A percentile compares a stretch with the other conserved stretches of the same genome.
Evolutionary conservation across 2,888 invertebrate species (phyloP).

Genomic region (Apotomis turbidana): DNA sequence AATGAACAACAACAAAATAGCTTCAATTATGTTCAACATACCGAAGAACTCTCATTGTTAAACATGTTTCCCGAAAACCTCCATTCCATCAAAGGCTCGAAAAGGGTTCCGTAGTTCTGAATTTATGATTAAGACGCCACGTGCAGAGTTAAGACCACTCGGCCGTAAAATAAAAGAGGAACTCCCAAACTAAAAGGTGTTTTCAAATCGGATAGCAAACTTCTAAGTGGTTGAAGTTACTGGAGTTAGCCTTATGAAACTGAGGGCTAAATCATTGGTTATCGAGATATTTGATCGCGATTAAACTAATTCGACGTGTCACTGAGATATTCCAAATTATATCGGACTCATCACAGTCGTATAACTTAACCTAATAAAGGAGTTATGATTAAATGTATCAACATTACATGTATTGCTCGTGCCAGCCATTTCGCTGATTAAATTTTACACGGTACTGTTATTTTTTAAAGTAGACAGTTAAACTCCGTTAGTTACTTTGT

Average conservation of each 20-base stretch:
- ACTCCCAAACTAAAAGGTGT: conserved; percentile 28
- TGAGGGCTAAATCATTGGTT: conserved; percentile 25
- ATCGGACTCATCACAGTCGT: no score
- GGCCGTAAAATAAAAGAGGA: conserved; percentile 19
- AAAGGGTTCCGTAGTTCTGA: conserved; percentile 33
- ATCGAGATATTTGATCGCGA: conserved; percentile 25
- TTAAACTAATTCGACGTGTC: background rate
- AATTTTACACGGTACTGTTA: no score
- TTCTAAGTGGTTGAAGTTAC: conserved; percentile 15
- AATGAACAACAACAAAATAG: background rate
- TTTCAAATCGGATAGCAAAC: conserved; percentile 23
- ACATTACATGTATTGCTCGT: no score
- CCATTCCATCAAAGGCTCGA: conserved; percentile 18
- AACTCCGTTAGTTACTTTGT: no score
- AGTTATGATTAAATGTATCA: no score
- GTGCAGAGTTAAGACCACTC: conserved; percentile 3
- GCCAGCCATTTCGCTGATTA: no score
- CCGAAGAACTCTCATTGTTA: conserved; percentile 8
- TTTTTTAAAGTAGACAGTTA: no score
- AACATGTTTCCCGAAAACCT: conserved; percentile 13
- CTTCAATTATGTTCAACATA: background rate
- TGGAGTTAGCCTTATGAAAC: conserved; percentile 21
- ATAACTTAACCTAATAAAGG: no score
- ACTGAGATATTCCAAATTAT: no score
- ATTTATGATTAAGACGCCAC: conserved; percentile 30